Percentiles rank a stretch among this genome's conserved stretches.
phyloP scores from a whole-genome alignment of 2,888 invertebrate species.

The Diaphora mendica region DNA sequence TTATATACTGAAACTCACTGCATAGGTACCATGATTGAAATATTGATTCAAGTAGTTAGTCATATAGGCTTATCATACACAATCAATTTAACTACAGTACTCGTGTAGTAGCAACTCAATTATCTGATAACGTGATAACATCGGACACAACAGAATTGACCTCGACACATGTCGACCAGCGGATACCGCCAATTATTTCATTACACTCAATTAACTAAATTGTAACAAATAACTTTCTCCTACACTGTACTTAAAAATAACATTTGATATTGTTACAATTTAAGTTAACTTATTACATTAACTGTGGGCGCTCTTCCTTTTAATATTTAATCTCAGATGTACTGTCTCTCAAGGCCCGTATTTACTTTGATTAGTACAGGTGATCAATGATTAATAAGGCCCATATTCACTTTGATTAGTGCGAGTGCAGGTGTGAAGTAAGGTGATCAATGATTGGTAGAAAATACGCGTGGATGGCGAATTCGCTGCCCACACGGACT shows the following conservation, averaged over 20 bases:
- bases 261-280: not conserved
- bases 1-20: not conserved
- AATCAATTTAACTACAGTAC: slow-evolving; percentile 3
- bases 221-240: slow-evolving; percentile 55
- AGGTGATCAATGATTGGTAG: no score
- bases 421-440: no score
- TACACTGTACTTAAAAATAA: slow-evolving; percentile 4
- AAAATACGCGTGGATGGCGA: no score
- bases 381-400: no score
- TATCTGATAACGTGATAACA: slow-evolving; percentile 14
- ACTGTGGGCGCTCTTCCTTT: not conserved
- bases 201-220: slow-evolving; percentile 60
- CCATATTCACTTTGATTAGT: no score
- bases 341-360: no score
- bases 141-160: slow-evolving; percentile 8
- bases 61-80: not conserved
- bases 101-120: slow-evolving; percentile 2
- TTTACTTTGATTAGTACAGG: no score
- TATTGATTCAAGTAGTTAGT: not conserved
- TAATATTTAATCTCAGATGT: no score
- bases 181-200: slow-evolving; percentile 77
- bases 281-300: not conserved
- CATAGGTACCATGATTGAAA: not conserved
- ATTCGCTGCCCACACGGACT: no score
- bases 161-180: slow-evolving; percentile 39